Evolutionary conservation across 35 echinoderm and acorn worm genomes (phyloP), one percentile per base, ranked within the genome.

Genomic region (Ophioderma brevispina): DNA sequence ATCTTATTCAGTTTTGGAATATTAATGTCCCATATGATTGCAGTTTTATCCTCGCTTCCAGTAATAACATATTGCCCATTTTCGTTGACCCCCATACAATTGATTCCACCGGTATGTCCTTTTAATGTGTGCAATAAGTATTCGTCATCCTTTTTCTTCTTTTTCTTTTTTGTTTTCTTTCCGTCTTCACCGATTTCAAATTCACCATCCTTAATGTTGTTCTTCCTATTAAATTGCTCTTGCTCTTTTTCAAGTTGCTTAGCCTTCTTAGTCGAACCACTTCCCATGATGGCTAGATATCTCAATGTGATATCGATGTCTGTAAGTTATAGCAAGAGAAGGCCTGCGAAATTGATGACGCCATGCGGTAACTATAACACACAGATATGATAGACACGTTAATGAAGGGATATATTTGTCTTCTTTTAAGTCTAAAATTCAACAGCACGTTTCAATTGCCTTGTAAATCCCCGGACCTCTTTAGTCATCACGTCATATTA

Each of bases 51-150:
- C 36, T 98, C 96, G 75, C 93, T 87, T 33, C 96, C 96, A 32
- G 96, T 98, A 21, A 95, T 89, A 39, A 98, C 82, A 21, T 79
- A 76, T 59, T 91, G 91, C 1, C 87, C 90, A 46, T 95, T 94
- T 59, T 98, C 96, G 36, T 82, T 95, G 32, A 95, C 80, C 37
- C 76, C 76, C 96, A 98, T 98, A 39, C 96, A 98, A 55, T 98
- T 98, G 32, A 98, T 95, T 32, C 96, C 91, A 36, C 88, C 81
- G 77, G 95, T 92, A 86, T 98, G 96, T 52, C 93, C 96, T 35
- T 36, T 64, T 4, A 95, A 76, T 0, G 87, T 90, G 38, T 37
- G 28, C 17, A 98, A 36, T 23, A 98, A 36, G 75, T 77, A 90
- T 76, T 95, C 86, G 31, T 92, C 86, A 31, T 90, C 89, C 52